These are phyloP conservation scores for Pseudoatta argentina DNA, from an alignment of 1,140 invertebrate species.

Conservation along the genomic window DNA sequence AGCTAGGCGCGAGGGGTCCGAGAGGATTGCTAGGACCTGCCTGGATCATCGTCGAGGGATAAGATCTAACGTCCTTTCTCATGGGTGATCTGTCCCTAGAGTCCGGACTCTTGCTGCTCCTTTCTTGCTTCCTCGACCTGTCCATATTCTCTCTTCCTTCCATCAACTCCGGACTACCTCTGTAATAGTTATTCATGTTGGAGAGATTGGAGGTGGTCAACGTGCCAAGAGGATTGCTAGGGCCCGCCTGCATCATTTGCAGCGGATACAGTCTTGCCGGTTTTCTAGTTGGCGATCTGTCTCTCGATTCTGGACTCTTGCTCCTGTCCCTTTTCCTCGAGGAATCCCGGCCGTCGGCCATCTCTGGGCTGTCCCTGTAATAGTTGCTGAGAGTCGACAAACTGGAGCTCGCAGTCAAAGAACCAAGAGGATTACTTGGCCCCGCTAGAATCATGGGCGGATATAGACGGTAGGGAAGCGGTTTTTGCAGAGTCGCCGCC, in stretches of 20 bases:
- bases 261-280: constrained; percentile 89
- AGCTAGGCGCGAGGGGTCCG: constrained; percentile 81
- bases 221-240: constrained; percentile 86
- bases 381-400: constrained; percentile 89
- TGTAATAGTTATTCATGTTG: constrained; percentile 90
- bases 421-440: constrained; percentile 87
- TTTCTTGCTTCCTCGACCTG: constrained; percentile 75
- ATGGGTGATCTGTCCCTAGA: constrained; percentile 65
- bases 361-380: constrained; percentile 87
- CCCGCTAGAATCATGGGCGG: constrained; percentile 89
- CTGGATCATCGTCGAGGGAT: constrained; percentile 88
- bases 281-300: constrained; percentile 68
- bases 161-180: constrained; percentile 82
- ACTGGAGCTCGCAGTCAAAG: constrained; percentile 88
- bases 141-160: constrained; percentile 80
- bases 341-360: constrained; percentile 82
- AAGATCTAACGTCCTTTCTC: constrained; percentile 83
- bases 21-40: constrained; percentile 88
- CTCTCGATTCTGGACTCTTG: constrained; percentile 61
- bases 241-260: constrained; percentile 88
- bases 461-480: constrained; percentile 93
- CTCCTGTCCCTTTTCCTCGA: constrained; percentile 66
- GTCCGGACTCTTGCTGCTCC: constrained; percentile 86
- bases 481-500: constrained; percentile 94
- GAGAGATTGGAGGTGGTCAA: constrained; percentile 87